Percentiles rank a stretch among this genome's conserved stretches.
phyloP scores from a whole-genome alignment of 2,888 invertebrate genomes.

The Heliconius charithonia region DNA sequence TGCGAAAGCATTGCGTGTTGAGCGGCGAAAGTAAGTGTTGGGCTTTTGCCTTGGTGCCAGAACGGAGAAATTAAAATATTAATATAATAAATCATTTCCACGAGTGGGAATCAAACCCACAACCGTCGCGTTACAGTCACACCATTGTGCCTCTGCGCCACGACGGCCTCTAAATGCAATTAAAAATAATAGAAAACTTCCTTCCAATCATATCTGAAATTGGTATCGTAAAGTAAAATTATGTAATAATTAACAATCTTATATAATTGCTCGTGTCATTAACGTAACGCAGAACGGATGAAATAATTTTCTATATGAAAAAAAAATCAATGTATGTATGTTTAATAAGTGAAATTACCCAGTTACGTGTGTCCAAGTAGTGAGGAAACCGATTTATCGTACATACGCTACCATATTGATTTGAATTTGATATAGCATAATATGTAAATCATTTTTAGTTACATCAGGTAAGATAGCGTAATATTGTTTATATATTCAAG shows the following conservation, averaged over 20 bases:
- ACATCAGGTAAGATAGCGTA: not conserved
- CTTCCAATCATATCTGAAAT: not conserved
- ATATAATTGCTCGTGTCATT: conserved; percentile 31
- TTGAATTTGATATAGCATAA: conserved; percentile 3
- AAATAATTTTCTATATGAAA: conserved; percentile 30
- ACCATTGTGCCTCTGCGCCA: too few species aligned
- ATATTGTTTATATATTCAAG: not conserved
- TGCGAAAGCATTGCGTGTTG: too few species aligned
- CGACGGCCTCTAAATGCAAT: not conserved
- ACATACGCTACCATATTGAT: not conserved
- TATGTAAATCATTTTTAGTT: conserved; percentile 2
- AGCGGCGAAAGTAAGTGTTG: too few species aligned
- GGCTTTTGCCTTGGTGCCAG: too few species aligned
- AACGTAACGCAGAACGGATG: conserved; percentile 37
- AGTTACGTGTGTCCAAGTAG: conserved; percentile 35
- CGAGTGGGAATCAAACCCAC: too few species aligned
- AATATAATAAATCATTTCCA: too few species aligned
- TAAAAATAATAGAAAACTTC: conserved; percentile 29
- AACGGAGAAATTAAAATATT: too few species aligned
- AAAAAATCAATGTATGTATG: conserved; percentile 17
- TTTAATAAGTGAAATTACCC: conserved; percentile 26
- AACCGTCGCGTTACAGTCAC: too few species aligned
- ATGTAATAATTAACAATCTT: conserved; percentile 25
- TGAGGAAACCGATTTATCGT: conserved; percentile 28
- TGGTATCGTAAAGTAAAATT: conserved; percentile 28